These are phyloP conservation scores for Charina bottae DNA, from an alignment of 2,113 vertebrate genomes.

Conservation along the genomic window DNA sequence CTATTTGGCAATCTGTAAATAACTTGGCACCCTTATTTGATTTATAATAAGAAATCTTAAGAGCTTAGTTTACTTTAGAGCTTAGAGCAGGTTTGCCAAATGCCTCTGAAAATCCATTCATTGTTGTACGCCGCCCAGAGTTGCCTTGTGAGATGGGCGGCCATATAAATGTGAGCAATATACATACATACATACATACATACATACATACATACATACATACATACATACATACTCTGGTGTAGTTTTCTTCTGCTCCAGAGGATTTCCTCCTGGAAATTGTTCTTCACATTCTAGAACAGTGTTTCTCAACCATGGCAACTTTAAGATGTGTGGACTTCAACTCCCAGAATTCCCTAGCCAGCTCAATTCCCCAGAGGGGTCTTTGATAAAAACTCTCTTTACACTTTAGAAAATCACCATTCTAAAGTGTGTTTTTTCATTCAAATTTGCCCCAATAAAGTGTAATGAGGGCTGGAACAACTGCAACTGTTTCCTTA, in stretches of 20 bases:
- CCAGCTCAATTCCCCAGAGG: not conserved
- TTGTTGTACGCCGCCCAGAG: too few relatives aligned
- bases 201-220: not conserved
- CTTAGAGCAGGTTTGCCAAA: not conserved
- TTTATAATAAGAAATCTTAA: not conserved
- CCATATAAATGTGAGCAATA: too few relatives aligned
- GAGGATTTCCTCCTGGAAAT: not conserved
- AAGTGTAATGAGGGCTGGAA: not conserved
- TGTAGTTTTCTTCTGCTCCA: not conserved
- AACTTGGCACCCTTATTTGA: not conserved
- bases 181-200: too few relatives aligned
- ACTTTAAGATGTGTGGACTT: too few relatives aligned
- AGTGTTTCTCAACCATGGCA: too few relatives aligned
- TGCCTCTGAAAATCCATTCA: not conserved
- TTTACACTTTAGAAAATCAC: not conserved
- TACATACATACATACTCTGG: not conserved
- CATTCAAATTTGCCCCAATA: not conserved
- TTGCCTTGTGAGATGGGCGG: too few relatives aligned
- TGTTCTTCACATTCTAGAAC: not conserved
- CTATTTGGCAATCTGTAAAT: not conserved
- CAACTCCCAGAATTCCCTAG: too few relatives aligned
- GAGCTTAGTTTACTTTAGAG: not conserved
- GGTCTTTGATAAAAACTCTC: not conserved
- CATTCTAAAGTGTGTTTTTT: not conserved
- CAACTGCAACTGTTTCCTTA: not conserved